phyloP scores from a whole-genome alignment of 2,797 vertebrate genomes.

The Tachyglossus aculeatus region DNA sequence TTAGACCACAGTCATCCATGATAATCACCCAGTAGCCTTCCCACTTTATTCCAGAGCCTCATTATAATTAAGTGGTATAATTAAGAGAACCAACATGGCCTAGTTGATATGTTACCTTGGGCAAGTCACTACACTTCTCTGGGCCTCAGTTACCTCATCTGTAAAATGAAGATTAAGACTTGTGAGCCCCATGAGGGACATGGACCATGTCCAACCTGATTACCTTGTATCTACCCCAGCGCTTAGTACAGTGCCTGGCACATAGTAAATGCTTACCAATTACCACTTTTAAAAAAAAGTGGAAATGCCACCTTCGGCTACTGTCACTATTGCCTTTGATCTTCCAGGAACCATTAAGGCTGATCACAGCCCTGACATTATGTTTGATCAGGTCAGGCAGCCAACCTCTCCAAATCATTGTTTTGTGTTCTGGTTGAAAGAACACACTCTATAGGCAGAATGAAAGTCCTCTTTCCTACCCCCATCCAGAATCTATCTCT shows the following conservation, averaged over 20 bases:
- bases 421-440: not conserved
- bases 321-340: not conserved
- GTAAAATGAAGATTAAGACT: no score
- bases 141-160: no score
- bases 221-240: no score
- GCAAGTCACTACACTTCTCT: no score
- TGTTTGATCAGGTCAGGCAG: not conserved
- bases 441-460: not conserved
- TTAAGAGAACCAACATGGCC: no score
- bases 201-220: no score
- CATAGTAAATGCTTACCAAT: no score
- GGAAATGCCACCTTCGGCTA: not conserved
- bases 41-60: not conserved
- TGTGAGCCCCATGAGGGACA: no score
- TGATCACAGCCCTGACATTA: not conserved
- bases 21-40: not conserved
- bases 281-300: no score
- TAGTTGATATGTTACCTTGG: no score
- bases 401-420: not conserved
- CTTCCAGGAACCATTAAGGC: not conserved
- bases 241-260: no score
- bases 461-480: not conserved
- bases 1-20: not conserved
- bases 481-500: not conserved
- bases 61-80: not conserved